Base-by-base conservation (phyloP, 2,113 vertebrate genomes). In the Oreotrochilus melanogaster region DNA sequence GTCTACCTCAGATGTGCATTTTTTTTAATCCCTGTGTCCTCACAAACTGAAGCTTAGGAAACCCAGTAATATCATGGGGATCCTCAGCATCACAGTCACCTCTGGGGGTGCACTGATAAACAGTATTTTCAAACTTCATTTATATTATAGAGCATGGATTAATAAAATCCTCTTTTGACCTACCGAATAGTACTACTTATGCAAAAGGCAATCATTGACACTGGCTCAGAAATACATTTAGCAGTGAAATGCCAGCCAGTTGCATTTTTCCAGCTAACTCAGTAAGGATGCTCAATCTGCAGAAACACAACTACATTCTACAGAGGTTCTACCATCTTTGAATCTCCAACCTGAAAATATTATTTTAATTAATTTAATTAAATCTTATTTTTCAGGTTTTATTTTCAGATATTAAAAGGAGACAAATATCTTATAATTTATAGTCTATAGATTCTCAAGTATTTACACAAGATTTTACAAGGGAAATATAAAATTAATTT, bases 11-110 rank as follows among this genome's bases (percentile, higher is more conserved):
- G 24, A 17, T 24, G 31, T 10, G 43, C 16, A 14, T 51, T 37
- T 10, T 25, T 58, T 5, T 43, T 1, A 14, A 19, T 4, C 19
- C 11, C 3, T 14, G 35, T 9, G 22, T 31, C 37, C 5, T 9
- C 2, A 1, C 33, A 62, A 14, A 42, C 13, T 3, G 47, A 64
- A 31, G 56, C 47, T 1, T 5, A 27, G 51, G 24, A 57, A 47
- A 21, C 2, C 0, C 35, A 6, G 50, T 7, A 4, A 33, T 6
- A 70, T 47, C 48, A 9, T 3, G 6, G 37, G 37, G n/a, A 78
- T 6, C 15, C 75, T 48, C 2, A 42, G 56, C 75, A 39, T 27
- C 43, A 13, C 53, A 14, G 14, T 31, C 27, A 47, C 28, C 28
- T 33, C 4, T 7, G 10, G 43, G 15, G 7, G 18, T 16, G 25